A percentile compares a stretch with the other conserved stretches of the same genome.
phyloP scores from a whole-genome alignment of 2,113 vertebrate genomes.

The Uropsilus gracilis region DNA sequence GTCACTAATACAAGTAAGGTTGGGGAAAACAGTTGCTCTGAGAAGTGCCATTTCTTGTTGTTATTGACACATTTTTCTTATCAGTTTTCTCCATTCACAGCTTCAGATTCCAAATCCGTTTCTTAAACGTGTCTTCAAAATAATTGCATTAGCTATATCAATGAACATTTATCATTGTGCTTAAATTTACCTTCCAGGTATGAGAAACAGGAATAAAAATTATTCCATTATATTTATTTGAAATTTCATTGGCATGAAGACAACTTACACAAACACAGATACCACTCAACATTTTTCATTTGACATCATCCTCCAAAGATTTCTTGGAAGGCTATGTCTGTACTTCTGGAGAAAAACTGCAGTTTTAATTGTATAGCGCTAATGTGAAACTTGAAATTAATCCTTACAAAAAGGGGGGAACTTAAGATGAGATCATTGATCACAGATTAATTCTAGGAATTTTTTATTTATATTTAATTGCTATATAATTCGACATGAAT shows the following conservation, averaged over 20 bases:
- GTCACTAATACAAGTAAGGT: not conserved
- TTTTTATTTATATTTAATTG: not conserved
- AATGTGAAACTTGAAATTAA: not conserved
- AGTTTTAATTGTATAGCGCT: not conserved
- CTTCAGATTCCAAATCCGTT: slow-evolving; percentile 15
- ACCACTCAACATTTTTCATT: not conserved
- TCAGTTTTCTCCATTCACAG: not conserved
- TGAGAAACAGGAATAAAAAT: not conserved
- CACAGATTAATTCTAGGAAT: not conserved
- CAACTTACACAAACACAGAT: not conserved
- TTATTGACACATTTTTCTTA: not conserved
- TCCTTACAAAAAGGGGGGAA: not conserved
- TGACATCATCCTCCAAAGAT: not conserved
- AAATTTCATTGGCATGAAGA: not conserved
- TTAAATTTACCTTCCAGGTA: not conserved
- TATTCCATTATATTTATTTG: not conserved
- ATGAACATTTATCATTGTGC: slow-evolving; percentile 30
- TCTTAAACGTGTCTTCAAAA: slow-evolving; percentile 7
- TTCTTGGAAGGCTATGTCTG: not conserved
- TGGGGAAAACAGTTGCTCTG: not conserved
- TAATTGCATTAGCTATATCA: slow-evolving; percentile 17
- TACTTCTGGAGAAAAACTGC: slow-evolving; percentile 2
- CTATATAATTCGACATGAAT: not conserved
- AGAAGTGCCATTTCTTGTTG: not conserved
- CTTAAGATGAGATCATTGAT: not conserved